Conservation (phyloP, 30 jellyfish, hydroid and myxozoan genomes). For the Nemopilema nomurai region DNA sequence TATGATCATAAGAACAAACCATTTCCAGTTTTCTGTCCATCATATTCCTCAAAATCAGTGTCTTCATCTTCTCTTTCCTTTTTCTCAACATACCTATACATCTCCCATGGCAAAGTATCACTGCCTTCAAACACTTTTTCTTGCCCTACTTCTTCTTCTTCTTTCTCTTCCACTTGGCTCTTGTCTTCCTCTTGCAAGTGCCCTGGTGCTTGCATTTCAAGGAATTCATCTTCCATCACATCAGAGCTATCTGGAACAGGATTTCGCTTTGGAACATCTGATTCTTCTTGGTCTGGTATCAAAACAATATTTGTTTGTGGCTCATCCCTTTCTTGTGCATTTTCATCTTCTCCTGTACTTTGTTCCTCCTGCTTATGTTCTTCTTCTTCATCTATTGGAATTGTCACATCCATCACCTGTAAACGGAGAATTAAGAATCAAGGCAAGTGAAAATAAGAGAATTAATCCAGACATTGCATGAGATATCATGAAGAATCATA, state of each 20-base stretch:
- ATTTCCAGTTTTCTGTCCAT: slow-evolving; percentile 39
- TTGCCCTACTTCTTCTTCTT: background rate
- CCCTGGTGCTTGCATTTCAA: background rate
- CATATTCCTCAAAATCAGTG: slow-evolving; percentile 44
- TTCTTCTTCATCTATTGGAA: slow-evolving; percentile 8
- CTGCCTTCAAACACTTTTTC: slow-evolving; percentile 23
- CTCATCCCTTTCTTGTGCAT: background rate
- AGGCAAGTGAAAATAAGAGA: too few species aligned
- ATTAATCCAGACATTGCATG: too few species aligned
- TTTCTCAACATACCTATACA: slow-evolving; percentile 64
- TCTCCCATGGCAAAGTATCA: slow-evolving; percentile 81
- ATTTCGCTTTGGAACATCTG: slow-evolving; percentile 33
- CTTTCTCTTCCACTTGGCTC: background rate
- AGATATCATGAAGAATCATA: too few species aligned
- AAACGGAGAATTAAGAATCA: background rate
- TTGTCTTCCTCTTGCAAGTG: background rate
- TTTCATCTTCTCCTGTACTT: background rate
- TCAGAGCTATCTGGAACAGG: slow-evolving; percentile 50
- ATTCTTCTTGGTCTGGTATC: background rate
- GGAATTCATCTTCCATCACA: slow-evolving; percentile 17
- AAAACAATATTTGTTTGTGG: background rate
- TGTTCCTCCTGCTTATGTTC: background rate
- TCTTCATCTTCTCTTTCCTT: slow-evolving; percentile 57
- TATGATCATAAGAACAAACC: slow-evolving; percentile 1
- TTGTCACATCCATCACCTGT: slow-evolving; percentile 8